Conservation (phyloP, 2,797 vertebrate genomes). For the Typhlichthys subterraneus region DNA sequence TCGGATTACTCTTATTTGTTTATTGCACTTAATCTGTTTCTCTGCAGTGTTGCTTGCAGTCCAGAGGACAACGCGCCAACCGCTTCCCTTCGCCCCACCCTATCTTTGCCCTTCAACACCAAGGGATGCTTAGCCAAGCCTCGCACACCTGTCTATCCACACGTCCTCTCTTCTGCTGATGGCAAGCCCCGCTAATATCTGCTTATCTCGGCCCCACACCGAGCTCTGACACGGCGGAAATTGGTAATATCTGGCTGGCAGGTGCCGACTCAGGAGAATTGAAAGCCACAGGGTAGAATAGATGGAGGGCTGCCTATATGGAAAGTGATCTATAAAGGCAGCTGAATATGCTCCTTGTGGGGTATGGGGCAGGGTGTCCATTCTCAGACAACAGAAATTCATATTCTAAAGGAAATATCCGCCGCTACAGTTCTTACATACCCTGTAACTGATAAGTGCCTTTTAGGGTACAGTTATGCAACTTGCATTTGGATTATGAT, state of each 20-base stretch:
- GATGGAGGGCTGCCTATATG: conserved; percentile 20
- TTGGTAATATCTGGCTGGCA: conserved; percentile 48
- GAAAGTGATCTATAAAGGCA: conserved; percentile 17
- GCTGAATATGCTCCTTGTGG: conserved; percentile 8
- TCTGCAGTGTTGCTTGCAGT: too few relatives aligned
- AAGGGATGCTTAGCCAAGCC: too few relatives aligned
- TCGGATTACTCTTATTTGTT: too few relatives aligned
- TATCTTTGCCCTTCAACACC: too few relatives aligned
- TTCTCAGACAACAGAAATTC: background rate
- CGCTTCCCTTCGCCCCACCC: too few relatives aligned
- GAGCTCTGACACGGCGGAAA: conserved; percentile 39
- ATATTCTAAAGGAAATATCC: background rate
- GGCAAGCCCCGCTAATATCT: conserved; percentile 57
- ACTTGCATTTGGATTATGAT: too few relatives aligned
- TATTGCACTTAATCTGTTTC: too few relatives aligned
- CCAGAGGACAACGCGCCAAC: too few relatives aligned
- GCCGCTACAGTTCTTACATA: background rate
- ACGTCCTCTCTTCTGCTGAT: conserved; percentile 32
- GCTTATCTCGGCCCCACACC: conserved; percentile 56
- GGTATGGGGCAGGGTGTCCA: conserved; percentile 9
- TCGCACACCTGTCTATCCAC: too few relatives aligned
- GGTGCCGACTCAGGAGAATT: conserved; percentile 54
- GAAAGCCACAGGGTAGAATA: conserved; percentile 34
- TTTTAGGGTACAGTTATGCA: too few relatives aligned
- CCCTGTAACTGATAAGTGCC: too few relatives aligned